phyloP scores from a whole-genome alignment of 2,888 invertebrate species.

The Steromphala cineraria region DNA sequence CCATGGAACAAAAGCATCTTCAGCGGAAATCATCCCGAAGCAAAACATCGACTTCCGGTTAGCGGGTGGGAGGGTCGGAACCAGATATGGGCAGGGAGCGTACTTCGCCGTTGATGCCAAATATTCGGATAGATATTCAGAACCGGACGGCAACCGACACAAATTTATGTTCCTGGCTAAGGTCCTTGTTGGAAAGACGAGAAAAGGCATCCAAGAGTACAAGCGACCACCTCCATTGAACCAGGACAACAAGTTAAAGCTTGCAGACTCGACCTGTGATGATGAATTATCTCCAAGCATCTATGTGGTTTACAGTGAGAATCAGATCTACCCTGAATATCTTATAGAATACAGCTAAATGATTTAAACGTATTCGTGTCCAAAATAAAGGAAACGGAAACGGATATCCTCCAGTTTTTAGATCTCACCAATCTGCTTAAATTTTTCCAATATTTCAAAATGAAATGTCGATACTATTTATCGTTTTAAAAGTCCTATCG shows the following conservation, averaged over 20 bases:
- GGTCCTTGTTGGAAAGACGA: constrained; percentile 59
- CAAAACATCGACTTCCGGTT: constrained; percentile 55
- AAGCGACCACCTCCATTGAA: constrained; percentile 58
- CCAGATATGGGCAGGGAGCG: constrained; percentile 54
- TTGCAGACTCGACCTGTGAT: constrained; percentile 66
- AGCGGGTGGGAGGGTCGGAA: constrained; percentile 52
- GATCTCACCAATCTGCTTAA: no score
- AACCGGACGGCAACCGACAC: constrained; percentile 38
- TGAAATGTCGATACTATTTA: no score
- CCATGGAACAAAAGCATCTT: constrained; percentile 47
- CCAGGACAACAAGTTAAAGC: constrained; percentile 33
- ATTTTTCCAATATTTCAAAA: no score
- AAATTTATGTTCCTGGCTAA: constrained; percentile 62
- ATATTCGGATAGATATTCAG: constrained; percentile 51
- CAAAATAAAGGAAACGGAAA: no score
- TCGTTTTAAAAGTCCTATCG: no score
- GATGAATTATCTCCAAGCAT: constrained; percentile 54
- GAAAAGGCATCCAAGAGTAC: constrained; percentile 48
- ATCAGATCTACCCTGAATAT: constrained; percentile 70
- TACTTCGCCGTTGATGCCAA: constrained; percentile 59
- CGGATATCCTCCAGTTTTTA: no score
- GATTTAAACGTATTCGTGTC: no score
- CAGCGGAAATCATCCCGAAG: constrained; percentile 45
- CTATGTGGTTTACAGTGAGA: constrained; percentile 62
- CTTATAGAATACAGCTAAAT: constrained; percentile 53